Percentiles rank a stretch among this genome's conserved stretches.
These are phyloP conservation scores for Chloroclystis v-ata DNA, from an alignment of 2,888 invertebrate species.

Conservation along the genomic window DNA sequence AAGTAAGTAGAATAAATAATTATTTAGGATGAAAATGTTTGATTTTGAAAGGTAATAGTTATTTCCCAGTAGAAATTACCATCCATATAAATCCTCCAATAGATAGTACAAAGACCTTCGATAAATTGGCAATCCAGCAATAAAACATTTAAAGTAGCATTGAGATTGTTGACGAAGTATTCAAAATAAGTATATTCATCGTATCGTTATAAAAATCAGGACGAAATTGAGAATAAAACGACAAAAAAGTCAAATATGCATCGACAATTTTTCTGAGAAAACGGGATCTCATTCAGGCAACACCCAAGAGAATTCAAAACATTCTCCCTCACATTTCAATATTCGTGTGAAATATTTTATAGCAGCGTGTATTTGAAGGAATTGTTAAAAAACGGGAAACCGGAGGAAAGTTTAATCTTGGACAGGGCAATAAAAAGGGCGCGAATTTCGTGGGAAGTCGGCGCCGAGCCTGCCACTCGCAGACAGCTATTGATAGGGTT, in stretches of 20 bases:
- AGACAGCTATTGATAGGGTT: conserved; percentile 76
- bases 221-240: background rate
- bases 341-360: conserved; percentile 38
- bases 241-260: background rate
- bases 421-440: conserved; percentile 75
- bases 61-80: too few species aligned
- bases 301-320: conserved; percentile 22
- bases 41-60: too few species aligned
- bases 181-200: too few species aligned
- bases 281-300: conserved; percentile 7
- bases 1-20: background rate
- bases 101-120: too few species aligned
- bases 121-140: too few species aligned
- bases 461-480: conserved; percentile 69
- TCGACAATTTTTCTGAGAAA: background rate
- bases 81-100: too few species aligned
- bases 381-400: conserved; percentile 50
- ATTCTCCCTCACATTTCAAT: conserved; percentile 26
- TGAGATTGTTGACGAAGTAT: too few species aligned
- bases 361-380: conserved; percentile 44
- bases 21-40: too few species aligned
- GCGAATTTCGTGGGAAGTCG: conserved; percentile 69
- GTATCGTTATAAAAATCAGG: background rate
- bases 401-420: conserved; percentile 65
- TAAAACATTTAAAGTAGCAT: too few species aligned